A percentile compares a stretch with the other conserved stretches of the same genome.
Conservation (phyloP, 2,888 invertebrate genomes). For the Scaptomyza reducta region DNA sequence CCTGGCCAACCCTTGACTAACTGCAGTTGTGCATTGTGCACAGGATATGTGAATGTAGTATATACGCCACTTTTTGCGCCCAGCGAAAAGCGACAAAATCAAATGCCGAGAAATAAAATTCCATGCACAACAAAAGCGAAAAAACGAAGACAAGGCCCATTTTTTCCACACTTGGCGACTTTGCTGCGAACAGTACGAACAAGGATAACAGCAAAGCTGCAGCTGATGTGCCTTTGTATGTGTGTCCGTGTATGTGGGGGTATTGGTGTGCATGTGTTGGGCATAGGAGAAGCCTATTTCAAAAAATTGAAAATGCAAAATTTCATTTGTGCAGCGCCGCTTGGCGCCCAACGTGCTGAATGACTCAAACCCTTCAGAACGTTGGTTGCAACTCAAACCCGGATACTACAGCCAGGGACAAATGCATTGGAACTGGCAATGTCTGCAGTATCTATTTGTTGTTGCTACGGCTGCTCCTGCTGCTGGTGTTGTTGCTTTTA, state of each 20-base stretch:
- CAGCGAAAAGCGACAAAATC: conserved; percentile 71
- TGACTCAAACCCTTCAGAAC: conserved; percentile 2
- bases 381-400: conserved; percentile 9
- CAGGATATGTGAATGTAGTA: conserved; percentile 17
- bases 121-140: conserved; percentile 60
- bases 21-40: conserved; percentile 53
- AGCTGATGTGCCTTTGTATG: conserved; percentile 4
- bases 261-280: conserved; percentile 2
- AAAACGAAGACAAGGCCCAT: conserved; percentile 50
- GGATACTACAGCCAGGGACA: conserved; percentile 20
- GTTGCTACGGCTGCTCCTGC: conserved; percentile 16
- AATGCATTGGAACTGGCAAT: conserved; percentile 56
- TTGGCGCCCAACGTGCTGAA: conserved; percentile 24
- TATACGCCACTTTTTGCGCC: conserved; percentile 37
- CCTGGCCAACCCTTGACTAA: conserved; percentile 34
- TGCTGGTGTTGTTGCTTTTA: conserved; percentile 36
- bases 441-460: conserved; percentile 41
- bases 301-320: conserved; percentile 80
- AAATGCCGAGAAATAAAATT: conserved; percentile 78
- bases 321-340: conserved; percentile 70
- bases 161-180: conserved; percentile 54
- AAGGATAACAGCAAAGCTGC: conserved; percentile 47
- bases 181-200: conserved; percentile 10
- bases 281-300: conserved; percentile 75
- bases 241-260: conserved; percentile 3